These are phyloP conservation scores for Tetraneura akinire DNA, from an alignment of 1,140 invertebrate genomes.

Conservation along the genomic window DNA sequence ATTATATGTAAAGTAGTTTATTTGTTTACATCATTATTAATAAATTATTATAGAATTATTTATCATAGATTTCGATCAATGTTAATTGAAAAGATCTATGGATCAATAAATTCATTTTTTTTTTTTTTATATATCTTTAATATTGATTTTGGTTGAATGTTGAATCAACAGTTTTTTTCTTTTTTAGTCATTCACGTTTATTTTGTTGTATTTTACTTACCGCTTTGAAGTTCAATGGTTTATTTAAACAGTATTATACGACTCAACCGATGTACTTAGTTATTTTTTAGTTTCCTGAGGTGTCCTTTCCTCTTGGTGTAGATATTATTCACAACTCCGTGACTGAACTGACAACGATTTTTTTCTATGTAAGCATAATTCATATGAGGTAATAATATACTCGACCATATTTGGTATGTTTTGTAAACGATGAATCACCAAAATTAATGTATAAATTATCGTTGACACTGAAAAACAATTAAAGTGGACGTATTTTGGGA, in stretches of 20 bases:
- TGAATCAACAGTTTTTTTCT: too few relatives aligned
- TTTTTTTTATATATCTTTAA: too few relatives aligned
- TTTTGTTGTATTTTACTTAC: slow-evolving; percentile 1
- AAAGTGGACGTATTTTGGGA: not conserved
- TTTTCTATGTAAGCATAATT: not conserved
- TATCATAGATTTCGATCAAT: too few relatives aligned
- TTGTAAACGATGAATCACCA: slow-evolving; percentile 16
- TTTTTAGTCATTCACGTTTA: slow-evolving; percentile 13
- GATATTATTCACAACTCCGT: slow-evolving; percentile 25
- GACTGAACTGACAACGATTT: slow-evolving; percentile 27
- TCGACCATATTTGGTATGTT: slow-evolving; percentile 37
- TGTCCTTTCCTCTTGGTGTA: not conserved
- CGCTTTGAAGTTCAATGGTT: not conserved
- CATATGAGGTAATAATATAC: not conserved
- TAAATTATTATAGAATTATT: too few relatives aligned
- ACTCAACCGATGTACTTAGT: not conserved
- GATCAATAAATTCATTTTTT: too few relatives aligned
- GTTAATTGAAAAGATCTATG: too few relatives aligned
- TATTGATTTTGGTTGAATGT: too few relatives aligned
- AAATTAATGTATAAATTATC: slow-evolving; percentile 29
- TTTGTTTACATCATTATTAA: too few relatives aligned
- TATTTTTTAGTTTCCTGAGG: slow-evolving; percentile 33
- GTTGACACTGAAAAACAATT: slow-evolving; percentile 2
- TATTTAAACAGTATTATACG: slow-evolving; percentile 33
- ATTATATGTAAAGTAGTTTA: too few relatives aligned